Evolutionary conservation across 2,888 invertebrate species (phyloP), one percentile per base, ranked within the genome.

Genomic region (Falcaria lacertinaria): DNA sequence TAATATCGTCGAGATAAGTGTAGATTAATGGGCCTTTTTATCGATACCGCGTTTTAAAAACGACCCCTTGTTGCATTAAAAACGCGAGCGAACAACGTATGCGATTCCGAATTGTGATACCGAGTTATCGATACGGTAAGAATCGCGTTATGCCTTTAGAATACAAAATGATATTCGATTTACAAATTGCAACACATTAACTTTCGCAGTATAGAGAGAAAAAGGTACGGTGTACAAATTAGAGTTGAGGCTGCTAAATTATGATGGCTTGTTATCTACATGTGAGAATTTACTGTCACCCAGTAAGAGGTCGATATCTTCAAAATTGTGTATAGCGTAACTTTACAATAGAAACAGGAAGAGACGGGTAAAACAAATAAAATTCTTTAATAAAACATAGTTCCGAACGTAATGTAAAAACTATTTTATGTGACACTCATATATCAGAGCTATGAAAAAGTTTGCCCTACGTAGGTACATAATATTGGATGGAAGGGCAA

Each of bases 1-100:
- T 85, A 85, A 83, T 83, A 87, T 74, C 72, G 73, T 65, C 74
- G 69, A 87, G 88, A 89, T 89, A 89, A 84, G 82, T 78, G 62
- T 60, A 84, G 85, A 88, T 89, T 87, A 89, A 88, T 89, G 86
- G 69, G 75, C 67, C 74, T 88, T 87, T 88, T 87, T 65, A 79
- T 80, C 80, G 83, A 82, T 78, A 71, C 63, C 64, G 59, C 60
- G 58, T 64, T 69, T 66, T 28, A 28, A 53, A 63, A 77, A 72
- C 74, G 69, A 80, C 83, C 82, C 79, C 67, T 60, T 63, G 48
- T 57, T 57, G 66, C 72, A 80, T 84, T 86, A 80, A 84, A 79
- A 80, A 74, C 60, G 66, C 66, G 63, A 69, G 57, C 57, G 60
- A 55, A 55, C 72, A 61, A 76, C 74, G 63, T 79, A 74, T 79